Percentiles rank a stretch among this genome's conserved stretches.
Evolutionary conservation across 2,113 vertebrate genomes (phyloP).

Genomic region (Ondatra zibethicus): DNA sequence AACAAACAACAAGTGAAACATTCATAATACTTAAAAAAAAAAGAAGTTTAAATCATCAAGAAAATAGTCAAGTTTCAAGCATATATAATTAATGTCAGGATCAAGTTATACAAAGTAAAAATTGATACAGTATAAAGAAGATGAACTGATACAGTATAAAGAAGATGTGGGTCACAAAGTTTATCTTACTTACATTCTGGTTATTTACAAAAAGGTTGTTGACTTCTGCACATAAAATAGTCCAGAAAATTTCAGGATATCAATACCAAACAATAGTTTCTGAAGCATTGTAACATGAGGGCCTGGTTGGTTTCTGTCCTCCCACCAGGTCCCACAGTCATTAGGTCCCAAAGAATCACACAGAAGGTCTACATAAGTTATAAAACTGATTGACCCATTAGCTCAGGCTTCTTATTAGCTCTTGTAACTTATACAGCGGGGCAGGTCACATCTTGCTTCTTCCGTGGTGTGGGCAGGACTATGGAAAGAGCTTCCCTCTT

Average conservation of each 20-base stretch:
- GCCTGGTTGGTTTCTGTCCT: too few species aligned
- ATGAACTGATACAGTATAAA: not conserved
- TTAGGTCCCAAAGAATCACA: too few species aligned
- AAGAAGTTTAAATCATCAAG: not conserved
- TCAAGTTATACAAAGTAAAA: conserved; percentile 29
- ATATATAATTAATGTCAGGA: not conserved
- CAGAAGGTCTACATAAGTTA: too few species aligned
- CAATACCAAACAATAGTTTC: not conserved
- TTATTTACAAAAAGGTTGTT: not conserved
- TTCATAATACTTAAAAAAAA: not conserved
- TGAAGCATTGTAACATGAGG: too few species aligned
- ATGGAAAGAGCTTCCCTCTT: too few species aligned
- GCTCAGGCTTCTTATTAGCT: too few species aligned
- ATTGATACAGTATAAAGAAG: not conserved
- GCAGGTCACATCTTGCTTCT: too few species aligned
- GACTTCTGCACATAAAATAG: not conserved
- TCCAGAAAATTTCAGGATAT: conserved; percentile 42
- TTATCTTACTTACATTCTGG: not conserved
- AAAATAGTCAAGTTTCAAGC: conserved; percentile 41
- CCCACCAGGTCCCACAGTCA: too few species aligned
- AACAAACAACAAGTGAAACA: not conserved
- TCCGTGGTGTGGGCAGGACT: too few species aligned
- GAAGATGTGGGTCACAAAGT: not conserved
- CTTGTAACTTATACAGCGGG: too few species aligned
- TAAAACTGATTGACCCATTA: too few species aligned